phyloP scores from a whole-genome alignment of 2,113 vertebrate species.

The Aldabrachelys gigantea region DNA sequence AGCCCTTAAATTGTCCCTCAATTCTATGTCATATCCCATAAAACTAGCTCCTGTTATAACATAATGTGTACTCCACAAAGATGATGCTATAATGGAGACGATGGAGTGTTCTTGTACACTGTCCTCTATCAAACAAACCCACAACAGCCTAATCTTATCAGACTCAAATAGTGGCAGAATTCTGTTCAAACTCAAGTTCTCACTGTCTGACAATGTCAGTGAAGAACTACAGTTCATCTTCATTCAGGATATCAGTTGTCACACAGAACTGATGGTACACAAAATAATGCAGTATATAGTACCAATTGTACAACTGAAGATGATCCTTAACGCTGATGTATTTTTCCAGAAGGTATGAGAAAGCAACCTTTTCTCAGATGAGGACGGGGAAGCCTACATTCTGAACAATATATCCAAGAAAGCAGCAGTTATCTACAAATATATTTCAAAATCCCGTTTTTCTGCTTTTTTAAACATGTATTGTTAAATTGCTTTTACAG shows the following conservation, averaged over 20 bases:
- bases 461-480: not conserved
- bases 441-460: not conserved
- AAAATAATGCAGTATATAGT: not conserved
- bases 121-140: not conserved
- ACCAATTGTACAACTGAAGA: slow-evolving; percentile 11
- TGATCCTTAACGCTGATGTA: not conserved
- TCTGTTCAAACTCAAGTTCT: slow-evolving; percentile 28
- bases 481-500: not conserved
- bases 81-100: not conserved
- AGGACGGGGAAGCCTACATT: not conserved
- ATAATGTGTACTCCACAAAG: not conserved
- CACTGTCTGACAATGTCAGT: slow-evolving; percentile 43
- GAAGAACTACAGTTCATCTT: slow-evolving; percentile 35
- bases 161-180: slow-evolving; percentile 9
- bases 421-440: not conserved
- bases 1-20: not conserved
- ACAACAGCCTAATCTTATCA: slow-evolving; percentile 22
- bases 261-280: slow-evolving; percentile 12
- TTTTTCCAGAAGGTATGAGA: not conserved
- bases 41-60: not conserved
- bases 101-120: not conserved
- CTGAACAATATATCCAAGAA: not conserved
- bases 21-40: not conserved
- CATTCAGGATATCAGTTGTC: slow-evolving; percentile 35
- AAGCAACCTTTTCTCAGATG: not conserved